Conservation (phyloP, 2,113 vertebrate genomes). For the Odontophorus gujanensis region DNA sequence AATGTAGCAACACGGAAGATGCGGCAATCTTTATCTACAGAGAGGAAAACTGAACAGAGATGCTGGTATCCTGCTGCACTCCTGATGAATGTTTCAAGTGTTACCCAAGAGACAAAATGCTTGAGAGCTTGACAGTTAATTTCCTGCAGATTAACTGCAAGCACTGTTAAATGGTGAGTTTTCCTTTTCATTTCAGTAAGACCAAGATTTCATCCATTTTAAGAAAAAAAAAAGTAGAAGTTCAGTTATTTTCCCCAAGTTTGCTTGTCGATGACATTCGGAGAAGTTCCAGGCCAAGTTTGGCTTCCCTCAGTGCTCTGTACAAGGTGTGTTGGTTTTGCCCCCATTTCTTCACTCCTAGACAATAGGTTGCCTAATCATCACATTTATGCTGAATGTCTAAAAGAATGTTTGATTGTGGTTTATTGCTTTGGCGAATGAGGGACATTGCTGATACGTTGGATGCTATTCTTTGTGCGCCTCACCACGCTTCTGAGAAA, state of each 20-base stretch:
- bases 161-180: conserved; percentile 11
- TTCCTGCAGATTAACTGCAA: conserved; percentile 41
- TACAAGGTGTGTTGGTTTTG: not conserved
- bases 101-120: conserved; percentile 39
- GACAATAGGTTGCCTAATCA: conserved; percentile 22
- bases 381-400: conserved; percentile 11
- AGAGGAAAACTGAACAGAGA: conserved; percentile 12
- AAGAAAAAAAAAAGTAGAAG: not conserved
- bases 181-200: conserved; percentile 8
- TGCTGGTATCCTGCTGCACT: not conserved
- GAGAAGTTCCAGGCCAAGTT: not conserved
- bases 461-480: conserved; percentile 38
- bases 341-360: conserved; percentile 8
- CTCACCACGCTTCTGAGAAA: conserved; percentile 33
- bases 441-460: conserved; percentile 16
- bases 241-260: not conserved
- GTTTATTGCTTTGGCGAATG: conserved; percentile 46
- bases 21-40: not conserved
- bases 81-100: conserved; percentile 2
- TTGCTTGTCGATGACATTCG: not conserved
- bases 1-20: not conserved
- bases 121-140: conserved; percentile 46
- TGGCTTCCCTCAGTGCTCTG: not conserved
- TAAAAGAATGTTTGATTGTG: conserved; percentile 20
- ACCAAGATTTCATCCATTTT: not conserved